Evolutionary conservation across 2,888 invertebrate species (phyloP), one percentile per base, ranked within the genome.

Genomic region (Peribatodes rhomboidaria): DNA sequence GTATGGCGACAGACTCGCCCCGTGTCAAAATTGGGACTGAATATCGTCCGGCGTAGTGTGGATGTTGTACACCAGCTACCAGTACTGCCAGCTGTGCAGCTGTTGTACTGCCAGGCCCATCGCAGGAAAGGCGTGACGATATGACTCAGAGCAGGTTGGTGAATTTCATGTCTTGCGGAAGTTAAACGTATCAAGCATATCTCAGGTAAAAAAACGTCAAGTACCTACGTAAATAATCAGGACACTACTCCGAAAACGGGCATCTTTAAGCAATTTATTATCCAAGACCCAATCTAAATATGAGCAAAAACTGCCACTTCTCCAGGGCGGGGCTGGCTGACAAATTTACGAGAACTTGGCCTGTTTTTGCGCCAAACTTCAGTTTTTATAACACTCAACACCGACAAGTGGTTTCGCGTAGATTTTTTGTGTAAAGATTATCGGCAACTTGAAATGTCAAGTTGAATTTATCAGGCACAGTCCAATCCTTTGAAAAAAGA

Each of bases 321-420:
- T 68, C 57, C 56, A 44, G 59, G 82, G 83, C 81, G 81, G 78
- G 67, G 78, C 63, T 58, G 71, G 74, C 76, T 87, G 88, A 88
- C 87, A 88, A 86, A 87, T 88, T 88, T 88, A 88, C 84, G 84
- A 77, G 70, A 63, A 84, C 84, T 84, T 81, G 78, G 78, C 76
- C 46, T 62, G 68, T 74, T 73, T 79, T 75, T 75, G 75, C 58
- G 16, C 22, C 31, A 53, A 68, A 60, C 59, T 53, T 55, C 6
- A 53, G 73, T 73, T 78, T 81, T 83, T 82, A 79, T 78, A 70
- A 77, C 80, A 83, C 78, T 80, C 70, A 71, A 79, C 81, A 84
- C 82, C 80, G 81, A 71, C 75, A 62, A 80, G 77, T 75, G 81
- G 78, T 80, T 77, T 61, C 70, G 75, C 64, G 73, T 69, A 67